Evolutionary conservation across 1,140 invertebrate species (phyloP).

Genomic region (Drosophila lacertosa): DNA sequence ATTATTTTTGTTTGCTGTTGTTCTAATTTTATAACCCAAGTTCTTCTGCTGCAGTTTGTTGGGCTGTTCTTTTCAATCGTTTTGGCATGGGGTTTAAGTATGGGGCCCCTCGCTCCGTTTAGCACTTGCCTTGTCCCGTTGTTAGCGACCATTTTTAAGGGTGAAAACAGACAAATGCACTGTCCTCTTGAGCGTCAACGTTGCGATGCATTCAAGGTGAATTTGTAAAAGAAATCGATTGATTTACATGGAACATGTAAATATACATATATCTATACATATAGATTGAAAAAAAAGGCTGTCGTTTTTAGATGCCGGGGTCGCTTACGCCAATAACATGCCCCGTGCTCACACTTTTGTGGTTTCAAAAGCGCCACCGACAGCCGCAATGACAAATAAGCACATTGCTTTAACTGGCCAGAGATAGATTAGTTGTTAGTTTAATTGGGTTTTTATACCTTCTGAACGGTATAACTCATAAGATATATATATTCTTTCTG

Average conservation of each 20-base stretch:
- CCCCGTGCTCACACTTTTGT: constrained; percentile 60
- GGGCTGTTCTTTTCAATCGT: constrained; percentile 37
- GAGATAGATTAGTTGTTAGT: constrained; percentile 7
- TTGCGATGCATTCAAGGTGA: constrained; percentile 47
- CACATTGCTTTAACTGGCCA: constrained; percentile 5
- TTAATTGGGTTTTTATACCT: not conserved
- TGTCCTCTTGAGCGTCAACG: constrained; percentile 48
- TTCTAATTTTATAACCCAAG: constrained; percentile 18
- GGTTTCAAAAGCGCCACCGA: constrained; percentile 49
- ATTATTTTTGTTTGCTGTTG: constrained; percentile 15
- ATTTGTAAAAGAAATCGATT: constrained; percentile 64
- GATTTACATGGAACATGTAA: constrained; percentile 29
- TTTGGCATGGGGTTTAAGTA: constrained; percentile 21
- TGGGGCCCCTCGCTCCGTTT: constrained; percentile 5
- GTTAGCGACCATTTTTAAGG: constrained; percentile 63
- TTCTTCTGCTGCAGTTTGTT: constrained; percentile 23
- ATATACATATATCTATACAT: not conserved
- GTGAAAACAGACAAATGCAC: constrained; percentile 54
- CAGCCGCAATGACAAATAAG: constrained; percentile 7
- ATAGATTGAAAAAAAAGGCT: constrained; percentile 14
- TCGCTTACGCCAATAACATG: constrained; percentile 34
- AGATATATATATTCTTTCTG: not conserved
- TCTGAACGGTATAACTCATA: no score
- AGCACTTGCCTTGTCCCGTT: constrained; percentile 16
- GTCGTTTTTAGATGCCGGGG: constrained; percentile 5